Conservation (phyloP, 2,113 vertebrate genomes). For the Pomatostomus ruficeps region DNA sequence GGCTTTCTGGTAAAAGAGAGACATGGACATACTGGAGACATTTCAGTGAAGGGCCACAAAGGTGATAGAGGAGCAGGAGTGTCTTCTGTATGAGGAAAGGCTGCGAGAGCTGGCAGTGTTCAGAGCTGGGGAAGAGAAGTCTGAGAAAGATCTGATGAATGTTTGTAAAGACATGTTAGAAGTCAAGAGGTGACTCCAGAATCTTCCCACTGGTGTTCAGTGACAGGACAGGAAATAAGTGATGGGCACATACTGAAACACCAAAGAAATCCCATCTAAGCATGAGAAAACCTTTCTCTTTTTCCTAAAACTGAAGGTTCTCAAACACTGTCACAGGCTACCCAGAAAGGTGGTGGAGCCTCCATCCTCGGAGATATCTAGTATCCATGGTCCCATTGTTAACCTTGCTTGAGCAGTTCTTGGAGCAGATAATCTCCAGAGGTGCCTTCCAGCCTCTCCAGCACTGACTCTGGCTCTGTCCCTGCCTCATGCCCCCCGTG, state of each 20-base stretch:
- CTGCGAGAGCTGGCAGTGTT: no score
- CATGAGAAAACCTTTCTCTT: neutral
- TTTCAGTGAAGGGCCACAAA: neutral
- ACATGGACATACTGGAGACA: no score
- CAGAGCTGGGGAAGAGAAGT: neutral
- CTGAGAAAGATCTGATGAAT: no score
- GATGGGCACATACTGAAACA: neutral
- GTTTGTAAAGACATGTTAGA: rapidly evolving
- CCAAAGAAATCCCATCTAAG: neutral
- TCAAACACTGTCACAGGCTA: neutral
- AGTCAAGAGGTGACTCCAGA: neutral
- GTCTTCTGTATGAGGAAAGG: neutral
- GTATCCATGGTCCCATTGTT: rapidly evolving
- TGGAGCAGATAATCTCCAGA: neutral
- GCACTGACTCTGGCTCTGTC: neutral
- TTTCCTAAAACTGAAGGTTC: neutral
- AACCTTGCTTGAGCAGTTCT: neutral
- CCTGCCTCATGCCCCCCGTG: rapidly evolving
- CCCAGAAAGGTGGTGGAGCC: neutral
- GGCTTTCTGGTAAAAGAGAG: neutral
- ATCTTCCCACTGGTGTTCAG: neutral
- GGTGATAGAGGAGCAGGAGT: no score
- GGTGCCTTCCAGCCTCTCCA: neutral
- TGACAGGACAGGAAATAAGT: neutral
- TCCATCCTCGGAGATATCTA: neutral